Conservation (phyloP, 2,113 vertebrate species). For the Piaya cayana region DNA sequence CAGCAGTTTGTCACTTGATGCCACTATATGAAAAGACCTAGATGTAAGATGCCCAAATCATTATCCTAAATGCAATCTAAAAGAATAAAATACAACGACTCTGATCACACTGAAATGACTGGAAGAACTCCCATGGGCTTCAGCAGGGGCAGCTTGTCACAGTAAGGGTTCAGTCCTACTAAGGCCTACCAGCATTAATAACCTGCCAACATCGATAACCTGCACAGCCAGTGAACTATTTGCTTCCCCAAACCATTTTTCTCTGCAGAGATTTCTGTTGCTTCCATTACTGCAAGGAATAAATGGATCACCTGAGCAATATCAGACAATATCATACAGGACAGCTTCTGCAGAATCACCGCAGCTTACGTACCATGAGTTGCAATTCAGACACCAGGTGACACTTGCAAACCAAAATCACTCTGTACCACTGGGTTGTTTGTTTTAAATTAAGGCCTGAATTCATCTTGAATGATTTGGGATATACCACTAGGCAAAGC, state of each 20-base stretch:
- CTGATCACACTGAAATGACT: background rate
- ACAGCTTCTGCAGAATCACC: background rate
- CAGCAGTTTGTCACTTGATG: background rate
- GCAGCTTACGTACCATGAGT: rapidly evolving
- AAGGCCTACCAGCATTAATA: background rate
- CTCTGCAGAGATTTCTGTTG: background rate
- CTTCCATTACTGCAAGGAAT: background rate
- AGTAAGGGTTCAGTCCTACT: background rate
- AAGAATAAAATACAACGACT: background rate
- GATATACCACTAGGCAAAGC: background rate
- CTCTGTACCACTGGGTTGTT: background rate
- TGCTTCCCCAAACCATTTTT: background rate
- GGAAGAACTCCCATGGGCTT: background rate
- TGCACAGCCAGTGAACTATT: background rate
- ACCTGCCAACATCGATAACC: background rate
- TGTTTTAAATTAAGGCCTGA: background rate
- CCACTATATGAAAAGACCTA: background rate
- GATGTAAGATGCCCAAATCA: background rate
- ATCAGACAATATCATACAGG: rapidly evolving
- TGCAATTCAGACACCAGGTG: background rate
- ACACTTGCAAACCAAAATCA: background rate
- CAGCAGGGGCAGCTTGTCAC: background rate
- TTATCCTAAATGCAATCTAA: background rate
- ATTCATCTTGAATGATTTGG: background rate
- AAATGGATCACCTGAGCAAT: background rate